Conservation (phyloP, 2,113 vertebrate species). For the Eurypyga helias region DNA sequence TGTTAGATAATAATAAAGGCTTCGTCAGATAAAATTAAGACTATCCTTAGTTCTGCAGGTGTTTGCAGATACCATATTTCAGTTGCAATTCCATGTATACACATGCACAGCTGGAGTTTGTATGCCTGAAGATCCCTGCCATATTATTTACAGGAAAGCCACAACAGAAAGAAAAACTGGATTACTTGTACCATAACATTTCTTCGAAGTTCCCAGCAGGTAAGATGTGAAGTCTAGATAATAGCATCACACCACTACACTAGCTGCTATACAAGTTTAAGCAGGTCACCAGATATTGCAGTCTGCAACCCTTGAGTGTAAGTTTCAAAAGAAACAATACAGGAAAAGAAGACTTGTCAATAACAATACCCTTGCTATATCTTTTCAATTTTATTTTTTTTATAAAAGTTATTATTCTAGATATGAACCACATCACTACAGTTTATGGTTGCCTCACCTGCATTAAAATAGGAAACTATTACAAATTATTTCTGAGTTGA, state of each 20-base stretch:
- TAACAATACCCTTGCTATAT: not conserved
- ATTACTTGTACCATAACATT: constrained; percentile 15
- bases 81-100: not conserved
- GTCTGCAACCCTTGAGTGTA: not conserved
- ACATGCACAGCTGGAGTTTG: not conserved
- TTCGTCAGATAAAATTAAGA: not conserved
- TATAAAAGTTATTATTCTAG: not conserved
- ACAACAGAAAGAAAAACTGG: not conserved
- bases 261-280: constrained; percentile 44
- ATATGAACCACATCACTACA: not conserved
- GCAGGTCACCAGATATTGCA: constrained; percentile 43
- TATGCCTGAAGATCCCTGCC: not conserved
- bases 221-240: constrained; percentile 50
- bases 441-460: not conserved
- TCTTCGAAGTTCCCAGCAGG: constrained; percentile 52
- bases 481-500: not conserved
- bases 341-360: not conserved
- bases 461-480: not conserved
- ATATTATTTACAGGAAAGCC: not conserved
- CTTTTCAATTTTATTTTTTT: not conserved
- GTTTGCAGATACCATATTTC: constrained; percentile 2
- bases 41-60: not conserved
- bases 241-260: constrained; percentile 46
- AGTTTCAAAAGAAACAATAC: constrained; percentile 18
- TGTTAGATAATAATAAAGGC: not conserved